Percentiles rank a stretch among this genome's conserved stretches.
Evolutionary conservation across 92 coral and sea anemone species (phyloP).

Genomic region (Bergia puertoricense): DNA sequence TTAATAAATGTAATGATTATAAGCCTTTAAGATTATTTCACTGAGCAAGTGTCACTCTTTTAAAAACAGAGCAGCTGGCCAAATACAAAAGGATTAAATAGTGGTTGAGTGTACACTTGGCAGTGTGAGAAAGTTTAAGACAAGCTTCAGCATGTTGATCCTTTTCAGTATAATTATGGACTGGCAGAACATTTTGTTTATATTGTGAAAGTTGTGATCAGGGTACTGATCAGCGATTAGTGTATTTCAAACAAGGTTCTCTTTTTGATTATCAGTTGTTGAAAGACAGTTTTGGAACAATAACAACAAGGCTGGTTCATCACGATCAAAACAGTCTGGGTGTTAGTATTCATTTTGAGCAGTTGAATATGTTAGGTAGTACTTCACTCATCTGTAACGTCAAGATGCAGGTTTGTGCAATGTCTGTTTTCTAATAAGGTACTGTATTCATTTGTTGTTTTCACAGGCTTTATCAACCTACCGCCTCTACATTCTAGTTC

Average conservation of each 20-base stretch:
- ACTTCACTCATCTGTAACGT: background rate
- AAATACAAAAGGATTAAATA: too few species aligned
- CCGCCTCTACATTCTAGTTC: conserved; percentile 62
- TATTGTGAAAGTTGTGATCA: background rate
- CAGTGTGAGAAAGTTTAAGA: background rate
- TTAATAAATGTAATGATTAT: too few species aligned
- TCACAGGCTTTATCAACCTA: conserved; percentile 74
- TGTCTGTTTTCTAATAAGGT: background rate
- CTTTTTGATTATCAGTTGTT: background rate
- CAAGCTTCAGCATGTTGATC: conserved; percentile 18
- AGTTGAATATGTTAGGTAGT: background rate
- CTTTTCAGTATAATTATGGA: background rate
- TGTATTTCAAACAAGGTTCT: background rate
- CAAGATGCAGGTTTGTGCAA: background rate
- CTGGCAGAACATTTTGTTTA: background rate
- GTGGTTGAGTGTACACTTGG: background rate
- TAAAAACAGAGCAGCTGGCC: too few species aligned
- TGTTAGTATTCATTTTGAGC: background rate
- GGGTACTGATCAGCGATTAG: background rate
- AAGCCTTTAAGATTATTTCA: too few species aligned
- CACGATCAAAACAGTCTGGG: background rate
- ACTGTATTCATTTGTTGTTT: background rate
- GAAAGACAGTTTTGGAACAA: background rate
- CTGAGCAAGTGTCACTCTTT: too few species aligned
- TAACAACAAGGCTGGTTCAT: background rate